A percentile compares a stretch with the other conserved stretches of the same genome.
These are phyloP conservation scores for Pollenia amentaria DNA, from an alignment of 2,888 invertebrate genomes.

Conservation along the genomic window DNA sequence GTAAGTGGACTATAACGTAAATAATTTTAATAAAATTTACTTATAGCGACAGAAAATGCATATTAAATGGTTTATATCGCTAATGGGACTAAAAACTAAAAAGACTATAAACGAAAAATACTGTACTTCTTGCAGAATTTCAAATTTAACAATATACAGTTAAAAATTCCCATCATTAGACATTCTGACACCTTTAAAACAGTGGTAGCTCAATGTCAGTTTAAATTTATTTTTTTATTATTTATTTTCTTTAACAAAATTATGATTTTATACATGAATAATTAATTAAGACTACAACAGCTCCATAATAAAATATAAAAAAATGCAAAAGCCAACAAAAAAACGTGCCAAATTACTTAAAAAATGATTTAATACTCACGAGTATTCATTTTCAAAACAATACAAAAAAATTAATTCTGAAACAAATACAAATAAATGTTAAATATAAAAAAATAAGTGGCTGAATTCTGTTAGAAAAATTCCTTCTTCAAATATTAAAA, in stretches of 20 bases:
- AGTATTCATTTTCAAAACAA: conserved; percentile 24
- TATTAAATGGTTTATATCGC: no score
- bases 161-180: conserved; percentile 1
- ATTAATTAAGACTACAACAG: neutral
- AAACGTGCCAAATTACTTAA: conserved; percentile 28
- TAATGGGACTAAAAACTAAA: no score
- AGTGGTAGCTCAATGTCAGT: conserved; percentile 32
- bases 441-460: conserved; percentile 2
- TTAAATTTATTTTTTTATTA: conserved; percentile 2
- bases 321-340: conserved; percentile 5
- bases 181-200: neutral
- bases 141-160: neutral
- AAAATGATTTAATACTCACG: conserved; percentile 31
- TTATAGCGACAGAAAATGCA: no score
- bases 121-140: neutral
- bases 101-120: no score
- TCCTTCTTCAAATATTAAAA: neutral
- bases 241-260: conserved; percentile 19
- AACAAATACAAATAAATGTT: conserved; percentile 3
- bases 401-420: conserved; percentile 10
- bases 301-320: neutral
- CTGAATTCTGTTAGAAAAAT: neutral
- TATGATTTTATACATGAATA: conserved; percentile 45
- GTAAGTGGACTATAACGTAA: no score
- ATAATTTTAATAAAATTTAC: no score